Evolutionary conservation across 2,113 vertebrate genomes (phyloP).

Genomic region (Leucoraja erinaceus): DNA sequence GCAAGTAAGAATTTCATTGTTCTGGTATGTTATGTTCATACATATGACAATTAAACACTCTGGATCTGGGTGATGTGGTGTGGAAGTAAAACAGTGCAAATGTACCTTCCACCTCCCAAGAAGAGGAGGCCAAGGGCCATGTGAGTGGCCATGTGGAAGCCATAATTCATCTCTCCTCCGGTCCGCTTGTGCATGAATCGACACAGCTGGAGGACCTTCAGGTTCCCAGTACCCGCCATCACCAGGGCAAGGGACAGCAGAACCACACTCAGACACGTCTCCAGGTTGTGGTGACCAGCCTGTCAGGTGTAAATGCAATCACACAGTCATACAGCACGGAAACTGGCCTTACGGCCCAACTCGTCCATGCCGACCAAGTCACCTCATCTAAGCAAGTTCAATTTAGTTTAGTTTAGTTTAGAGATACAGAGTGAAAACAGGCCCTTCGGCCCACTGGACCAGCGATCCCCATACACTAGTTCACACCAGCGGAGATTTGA

Average conservation of each 20-base stretch:
- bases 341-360: too few species aligned
- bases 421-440: too few species aligned
- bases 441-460: too few species aligned
- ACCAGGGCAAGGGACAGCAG: conserved; percentile 89
- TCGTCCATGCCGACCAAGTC: too few species aligned
- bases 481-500: too few species aligned
- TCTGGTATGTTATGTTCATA: too few species aligned
- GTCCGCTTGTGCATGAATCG: conserved; percentile 92
- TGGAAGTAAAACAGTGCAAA: conserved; percentile 24
- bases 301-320: conserved; percentile 44
- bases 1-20: too few species aligned
- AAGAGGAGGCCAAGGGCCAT: conserved; percentile 94
- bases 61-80: neutral
- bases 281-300: conserved; percentile 87
- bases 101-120: conserved; percentile 87
- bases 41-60: too few species aligned
- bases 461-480: too few species aligned
- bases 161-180: conserved; percentile 92
- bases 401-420: too few species aligned
- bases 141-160: conserved; percentile 94
- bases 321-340: too few species aligned
- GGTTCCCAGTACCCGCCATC: conserved; percentile 88
- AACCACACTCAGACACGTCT: conserved; percentile 85
- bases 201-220: conserved; percentile 88
- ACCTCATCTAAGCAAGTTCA: too few species aligned